Evolutionary conservation across 2,113 vertebrate species (phyloP).

Genomic region (Elaphurus davidianus): DNA sequence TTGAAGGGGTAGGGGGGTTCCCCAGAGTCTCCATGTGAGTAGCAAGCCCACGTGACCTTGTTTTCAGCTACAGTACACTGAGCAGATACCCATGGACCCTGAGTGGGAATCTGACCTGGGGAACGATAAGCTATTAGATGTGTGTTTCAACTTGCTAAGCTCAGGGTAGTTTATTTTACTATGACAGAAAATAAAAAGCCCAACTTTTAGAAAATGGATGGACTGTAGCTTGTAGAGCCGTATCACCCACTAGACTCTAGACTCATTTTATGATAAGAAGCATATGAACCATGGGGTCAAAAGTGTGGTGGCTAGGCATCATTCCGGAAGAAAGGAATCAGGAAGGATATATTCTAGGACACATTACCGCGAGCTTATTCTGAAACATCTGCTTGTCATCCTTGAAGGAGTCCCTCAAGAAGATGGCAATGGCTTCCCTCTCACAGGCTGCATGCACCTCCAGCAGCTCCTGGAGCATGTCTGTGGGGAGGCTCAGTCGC

Average conservation of each 20-base stretch:
- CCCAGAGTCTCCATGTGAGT: background rate
- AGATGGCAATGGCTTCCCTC: conserved; percentile 58
- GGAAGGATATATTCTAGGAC: background rate
- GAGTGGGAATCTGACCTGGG: background rate
- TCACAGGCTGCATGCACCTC: conserved; percentile 27
- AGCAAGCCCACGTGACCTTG: background rate
- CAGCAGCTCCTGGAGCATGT: conserved; percentile 60
- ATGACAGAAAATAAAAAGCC: background rate
- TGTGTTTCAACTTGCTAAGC: background rate
- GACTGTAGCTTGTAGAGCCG: background rate
- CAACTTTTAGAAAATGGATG: background rate
- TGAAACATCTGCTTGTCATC: conserved; percentile 50
- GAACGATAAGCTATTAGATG: background rate
- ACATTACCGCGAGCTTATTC: conserved; percentile 44
- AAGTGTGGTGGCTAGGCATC: background rate
- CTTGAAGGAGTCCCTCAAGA: conserved; percentile 73
- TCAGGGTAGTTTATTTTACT: background rate
- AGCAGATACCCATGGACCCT: background rate
- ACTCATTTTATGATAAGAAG: background rate
- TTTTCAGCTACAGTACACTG: background rate
- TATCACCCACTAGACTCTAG: background rate
- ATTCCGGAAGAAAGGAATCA: background rate
- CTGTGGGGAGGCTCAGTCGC: too few relatives aligned
- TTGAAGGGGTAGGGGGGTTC: background rate
- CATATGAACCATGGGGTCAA: background rate